A percentile compares a stretch with the other conserved stretches of the same genome.
Evolutionary conservation across 2,888 invertebrate species (phyloP).

Genomic region (Coelinius sp.): DNA sequence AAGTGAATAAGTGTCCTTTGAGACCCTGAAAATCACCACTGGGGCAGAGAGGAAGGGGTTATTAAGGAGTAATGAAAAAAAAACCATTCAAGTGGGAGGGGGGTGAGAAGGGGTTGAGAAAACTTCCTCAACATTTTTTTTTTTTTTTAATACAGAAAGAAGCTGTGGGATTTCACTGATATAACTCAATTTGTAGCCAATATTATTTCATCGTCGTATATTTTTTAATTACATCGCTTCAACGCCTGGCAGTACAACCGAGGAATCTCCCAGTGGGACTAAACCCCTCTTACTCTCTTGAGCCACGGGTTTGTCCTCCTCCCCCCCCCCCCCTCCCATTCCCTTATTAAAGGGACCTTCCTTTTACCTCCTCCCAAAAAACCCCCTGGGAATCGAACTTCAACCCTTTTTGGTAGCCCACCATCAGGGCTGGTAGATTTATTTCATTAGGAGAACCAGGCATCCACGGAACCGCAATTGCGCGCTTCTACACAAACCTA

Average conservation of each 20-base stretch:
- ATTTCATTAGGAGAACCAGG: constrained; percentile 52
- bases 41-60: constrained; percentile 25
- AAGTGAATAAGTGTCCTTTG: constrained; percentile 1
- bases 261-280: constrained; percentile 13
- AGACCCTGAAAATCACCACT: background rate
- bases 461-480: constrained; percentile 33
- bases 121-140: background rate
- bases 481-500: constrained; percentile 3
- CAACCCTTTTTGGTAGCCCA: constrained; percentile 58
- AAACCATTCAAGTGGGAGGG: constrained; percentile 40
- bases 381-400: constrained; percentile 64
- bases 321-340: constrained; percentile 47
- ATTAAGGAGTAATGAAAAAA: constrained; percentile 33
- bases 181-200: constrained; percentile 67
- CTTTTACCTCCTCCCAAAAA: constrained; percentile 45
- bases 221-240: constrained; percentile 68
- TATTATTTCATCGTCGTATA: constrained; percentile 68
- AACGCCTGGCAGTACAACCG: constrained; percentile 50
- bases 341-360: constrained; percentile 58
- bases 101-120: background rate
- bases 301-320: constrained; percentile 45
- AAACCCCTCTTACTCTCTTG: constrained; percentile 34
- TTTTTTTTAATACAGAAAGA: constrained; percentile 5
- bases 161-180: constrained; percentile 40
- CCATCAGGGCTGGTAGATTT: constrained; percentile 48